Conservation (phyloP, 2,113 vertebrate species). For the Bostrychus sinensis region DNA sequence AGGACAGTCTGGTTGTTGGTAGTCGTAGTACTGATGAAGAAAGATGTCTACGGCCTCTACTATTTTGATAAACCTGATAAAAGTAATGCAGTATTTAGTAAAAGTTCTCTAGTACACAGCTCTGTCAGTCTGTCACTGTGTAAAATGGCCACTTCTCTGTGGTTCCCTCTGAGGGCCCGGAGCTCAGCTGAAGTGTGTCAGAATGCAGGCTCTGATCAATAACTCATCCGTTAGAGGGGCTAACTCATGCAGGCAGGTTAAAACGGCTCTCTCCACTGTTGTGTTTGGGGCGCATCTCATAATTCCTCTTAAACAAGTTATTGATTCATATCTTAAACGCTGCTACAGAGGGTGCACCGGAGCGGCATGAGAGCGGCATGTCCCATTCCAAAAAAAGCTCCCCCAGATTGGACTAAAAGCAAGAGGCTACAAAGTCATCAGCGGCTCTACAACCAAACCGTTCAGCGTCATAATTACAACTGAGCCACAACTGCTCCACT, state of each 20-base stretch:
- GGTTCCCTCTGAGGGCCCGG: neutral
- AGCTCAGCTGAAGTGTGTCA: slow-evolving; percentile 1
- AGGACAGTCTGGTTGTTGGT: too few relatives aligned
- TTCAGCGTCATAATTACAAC: slow-evolving; percentile 70
- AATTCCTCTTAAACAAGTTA: slow-evolving; percentile 54
- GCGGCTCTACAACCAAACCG: slow-evolving; percentile 60
- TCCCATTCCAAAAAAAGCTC: slow-evolving; percentile 38
- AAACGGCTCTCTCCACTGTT: slow-evolving; percentile 32
- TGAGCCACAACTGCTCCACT: slow-evolving; percentile 47
- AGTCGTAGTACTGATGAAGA: too few relatives aligned
- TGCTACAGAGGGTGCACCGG: neutral
- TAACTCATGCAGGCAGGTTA: slow-evolving; percentile 21
- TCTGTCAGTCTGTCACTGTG: neutral
- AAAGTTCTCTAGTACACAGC: too few relatives aligned
- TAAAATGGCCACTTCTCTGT: neutral
- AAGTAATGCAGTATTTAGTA: too few relatives aligned
- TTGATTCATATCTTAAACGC: slow-evolving; percentile 47
- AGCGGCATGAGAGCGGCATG: neutral
- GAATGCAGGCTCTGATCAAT: slow-evolving; percentile 16
- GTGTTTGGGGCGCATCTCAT: slow-evolving; percentile 21
- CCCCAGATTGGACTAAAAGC: slow-evolving; percentile 40
- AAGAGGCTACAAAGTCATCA: slow-evolving; percentile 45
- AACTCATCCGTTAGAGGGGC: slow-evolving; percentile 16
- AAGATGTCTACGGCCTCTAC: too few relatives aligned
- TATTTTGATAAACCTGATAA: too few relatives aligned